phyloP scores from a whole-genome alignment of 2,113 vertebrate species.

The Prunella fulvescens region DNA sequence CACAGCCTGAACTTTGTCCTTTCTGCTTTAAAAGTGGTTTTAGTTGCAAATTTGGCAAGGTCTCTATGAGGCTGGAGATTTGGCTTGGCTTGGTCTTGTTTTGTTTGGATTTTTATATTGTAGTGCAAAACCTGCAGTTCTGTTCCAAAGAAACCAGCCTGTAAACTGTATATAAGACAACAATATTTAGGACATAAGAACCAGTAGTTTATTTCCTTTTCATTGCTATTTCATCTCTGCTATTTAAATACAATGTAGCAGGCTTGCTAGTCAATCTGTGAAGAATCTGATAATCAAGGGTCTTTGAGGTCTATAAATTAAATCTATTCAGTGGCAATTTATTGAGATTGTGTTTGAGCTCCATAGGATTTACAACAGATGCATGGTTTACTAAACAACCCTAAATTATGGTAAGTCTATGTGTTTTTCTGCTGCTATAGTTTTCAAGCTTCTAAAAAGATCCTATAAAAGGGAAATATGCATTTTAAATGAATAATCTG shows the following conservation, averaged over 20 bases:
- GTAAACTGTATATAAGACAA: not conserved
- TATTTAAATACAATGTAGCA: slow-evolving; percentile 9
- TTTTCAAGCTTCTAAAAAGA: not conserved
- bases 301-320: slow-evolving; percentile 36
- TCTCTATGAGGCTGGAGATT: not conserved
- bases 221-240: not conserved
- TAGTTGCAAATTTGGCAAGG: not conserved
- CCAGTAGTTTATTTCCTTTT: not conserved
- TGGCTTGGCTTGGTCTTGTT: not conserved
- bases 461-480: not conserved
- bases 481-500: slow-evolving; percentile 15
- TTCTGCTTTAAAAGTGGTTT: not conserved
- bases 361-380: not conserved
- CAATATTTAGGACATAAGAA: not conserved
- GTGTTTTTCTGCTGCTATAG: not conserved
- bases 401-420: not conserved
- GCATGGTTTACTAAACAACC: not conserved
- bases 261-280: slow-evolving; percentile 18
- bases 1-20: not conserved
- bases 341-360: not conserved
- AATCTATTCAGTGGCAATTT: slow-evolving; percentile 34
- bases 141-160: not conserved
- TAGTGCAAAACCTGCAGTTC: not conserved
- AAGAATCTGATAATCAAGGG: slow-evolving; percentile 31
- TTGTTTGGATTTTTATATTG: not conserved